These are phyloP conservation scores for Picus viridis DNA, from an alignment of 2,797 vertebrate genomes.

Conservation along the genomic window DNA sequence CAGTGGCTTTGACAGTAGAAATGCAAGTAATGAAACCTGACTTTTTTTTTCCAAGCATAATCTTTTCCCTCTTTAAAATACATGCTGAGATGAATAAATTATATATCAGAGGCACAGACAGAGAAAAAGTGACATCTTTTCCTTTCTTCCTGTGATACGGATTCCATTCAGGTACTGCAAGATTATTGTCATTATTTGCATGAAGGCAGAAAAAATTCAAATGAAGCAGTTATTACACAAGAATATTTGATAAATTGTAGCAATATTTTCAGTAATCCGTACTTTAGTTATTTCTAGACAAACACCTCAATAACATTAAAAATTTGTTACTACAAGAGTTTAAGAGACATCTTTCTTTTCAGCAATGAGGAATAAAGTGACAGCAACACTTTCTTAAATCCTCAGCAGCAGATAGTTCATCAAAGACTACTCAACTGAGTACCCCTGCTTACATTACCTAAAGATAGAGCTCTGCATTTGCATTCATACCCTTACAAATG, in stretches of 20 bases:
- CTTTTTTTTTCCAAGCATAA: neutral
- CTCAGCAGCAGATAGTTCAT: neutral
- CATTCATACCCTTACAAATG: neutral
- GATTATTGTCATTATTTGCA: neutral
- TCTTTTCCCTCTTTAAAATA: neutral
- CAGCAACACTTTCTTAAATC: neutral
- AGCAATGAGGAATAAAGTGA: neutral
- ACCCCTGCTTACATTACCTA: neutral
- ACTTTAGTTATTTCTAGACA: constrained; percentile 5
- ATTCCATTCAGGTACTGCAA: neutral
- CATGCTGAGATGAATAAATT: neutral
- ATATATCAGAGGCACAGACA: neutral
- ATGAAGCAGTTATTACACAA: constrained; percentile 27
- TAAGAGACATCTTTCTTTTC: neutral
- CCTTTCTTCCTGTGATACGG: neutral
- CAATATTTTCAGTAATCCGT: constrained; percentile 13
- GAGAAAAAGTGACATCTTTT: neutral
- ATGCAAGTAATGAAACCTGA: neutral
- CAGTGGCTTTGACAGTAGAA: neutral
- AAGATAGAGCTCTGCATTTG: neutral
- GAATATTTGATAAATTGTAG: constrained; percentile 18
- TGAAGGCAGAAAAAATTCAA: constrained; percentile 25
- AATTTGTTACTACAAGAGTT: neutral
- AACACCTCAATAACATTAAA: neutral
- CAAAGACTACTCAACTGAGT: neutral